Percentiles rank a stretch among this genome's conserved stretches.
These are phyloP conservation scores for Lophotis ruficrista DNA, from an alignment of 2,113 vertebrate genomes.

Conservation along the genomic window DNA sequence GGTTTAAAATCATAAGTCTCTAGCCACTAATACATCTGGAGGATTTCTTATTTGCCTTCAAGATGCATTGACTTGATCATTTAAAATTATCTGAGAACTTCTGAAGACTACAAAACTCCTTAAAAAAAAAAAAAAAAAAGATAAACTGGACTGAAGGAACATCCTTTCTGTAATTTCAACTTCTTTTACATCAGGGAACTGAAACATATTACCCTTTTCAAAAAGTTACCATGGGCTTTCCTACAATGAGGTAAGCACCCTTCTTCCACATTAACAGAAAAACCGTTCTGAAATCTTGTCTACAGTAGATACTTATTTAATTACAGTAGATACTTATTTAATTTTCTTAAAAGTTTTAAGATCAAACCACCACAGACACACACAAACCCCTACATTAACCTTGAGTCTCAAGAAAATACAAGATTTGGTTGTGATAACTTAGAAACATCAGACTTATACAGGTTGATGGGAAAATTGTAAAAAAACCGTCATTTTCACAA, in stretches of 20 bases:
- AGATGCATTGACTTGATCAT: background rate
- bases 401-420: background rate
- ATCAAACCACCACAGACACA: background rate
- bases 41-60: background rate
- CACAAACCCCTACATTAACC: background rate
- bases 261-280: background rate
- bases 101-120: background rate
- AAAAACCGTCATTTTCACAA: background rate
- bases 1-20: background rate
- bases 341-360: background rate
- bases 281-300: background rate
- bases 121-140: background rate
- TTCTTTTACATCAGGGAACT: background rate
- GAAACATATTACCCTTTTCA: background rate
- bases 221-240: background rate
- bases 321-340: background rate
- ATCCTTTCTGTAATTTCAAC: background rate
- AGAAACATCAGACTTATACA: background rate
- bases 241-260: background rate
- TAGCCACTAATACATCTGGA: background rate
- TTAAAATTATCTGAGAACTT: background rate
- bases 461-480: background rate
- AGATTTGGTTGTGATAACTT: background rate
- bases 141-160: background rate
- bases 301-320: background rate